Evolutionary conservation across 1,140 invertebrate genomes (phyloP), one percentile per base, ranked within the genome.

Genomic region (Oryctes rhinoceros): DNA sequence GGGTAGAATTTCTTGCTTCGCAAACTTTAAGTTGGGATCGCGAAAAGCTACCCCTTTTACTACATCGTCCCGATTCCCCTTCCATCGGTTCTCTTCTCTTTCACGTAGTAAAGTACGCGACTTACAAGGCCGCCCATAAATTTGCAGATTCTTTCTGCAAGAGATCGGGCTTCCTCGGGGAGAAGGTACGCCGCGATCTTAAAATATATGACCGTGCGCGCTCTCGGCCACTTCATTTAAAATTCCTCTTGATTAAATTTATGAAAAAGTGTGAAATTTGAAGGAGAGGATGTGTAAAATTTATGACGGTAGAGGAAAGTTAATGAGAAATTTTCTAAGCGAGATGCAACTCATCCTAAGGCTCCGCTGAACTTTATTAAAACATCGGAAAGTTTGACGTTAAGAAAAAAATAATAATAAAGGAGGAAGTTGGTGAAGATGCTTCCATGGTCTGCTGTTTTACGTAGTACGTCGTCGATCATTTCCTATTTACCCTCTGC

Each of bases 21-120:
- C 49, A 53, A 53, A 53, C 49, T 53, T 53, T 53, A 53, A 53
- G 49, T 53, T 53, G 49, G 49, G 49, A 53, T 53, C 49, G 49
- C 49, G 7, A 18, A 30, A 44, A 44, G 39, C 39, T 44, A 53
- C 13, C 49, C 11, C 49, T 18, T 18, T 15, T 15, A 13, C 49
- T 53, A 18, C 49, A 48, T 15, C 13, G 47, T 3, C 13, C 3
- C 47, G 47, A 9, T 48, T 48, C 47, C 13, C 13, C 13, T 48
- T 48, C 47, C 13, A 9, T 48, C 13, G 13, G 9, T 10, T 48
- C 49, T 10, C n/a, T 18, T 13, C n/a, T 53, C 49, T 15, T 53
- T 4, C 9, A 18, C 9, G 13, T 44, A 13, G 11, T 18, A 15
- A 13, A 53, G 49, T 18, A 53, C 49, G 49, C 49, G n/a, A 53